Percentiles rank a stretch among this genome's conserved stretches.
phyloP scores from a whole-genome alignment of 2,888 invertebrate species.

The Melinaea menophilus region DNA sequence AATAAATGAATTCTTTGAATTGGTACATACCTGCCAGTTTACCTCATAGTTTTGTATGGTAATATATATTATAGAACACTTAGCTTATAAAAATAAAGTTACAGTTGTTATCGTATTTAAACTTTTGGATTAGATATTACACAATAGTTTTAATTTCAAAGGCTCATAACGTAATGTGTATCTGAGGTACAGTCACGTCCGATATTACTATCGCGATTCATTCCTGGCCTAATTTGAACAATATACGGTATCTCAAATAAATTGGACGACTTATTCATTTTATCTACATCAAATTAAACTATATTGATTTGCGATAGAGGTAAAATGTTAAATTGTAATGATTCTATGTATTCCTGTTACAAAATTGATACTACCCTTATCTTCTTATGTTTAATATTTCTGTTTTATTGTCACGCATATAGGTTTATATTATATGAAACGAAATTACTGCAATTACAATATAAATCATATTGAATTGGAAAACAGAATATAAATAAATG shows the following conservation, averaged over 20 bases:
- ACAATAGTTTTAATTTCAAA: slow-evolving; percentile 30
- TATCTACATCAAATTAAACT: background rate
- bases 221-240: slow-evolving; percentile 32
- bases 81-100: no score
- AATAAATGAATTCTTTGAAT: no score
- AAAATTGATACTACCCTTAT: slow-evolving; percentile 27
- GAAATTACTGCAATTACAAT: no score
- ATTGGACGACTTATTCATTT: background rate
- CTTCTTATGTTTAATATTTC: slow-evolving; percentile 32
- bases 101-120: background rate
- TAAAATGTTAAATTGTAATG: background rate
- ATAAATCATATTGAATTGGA: no score
- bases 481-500: background rate
- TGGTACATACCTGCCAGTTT: no score
- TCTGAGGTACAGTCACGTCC: slow-evolving; percentile 37
- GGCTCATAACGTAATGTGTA: slow-evolving; percentile 23
- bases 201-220: slow-evolving; percentile 35
- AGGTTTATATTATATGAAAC: slow-evolving; percentile 15
- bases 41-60: no score
- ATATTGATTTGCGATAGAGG: background rate
- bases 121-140: slow-evolving; percentile 20
- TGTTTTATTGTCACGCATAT: slow-evolving; percentile 28
- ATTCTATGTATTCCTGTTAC: slow-evolving; percentile 1
- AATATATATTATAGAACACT: no score
- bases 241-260: slow-evolving; percentile 16